phyloP scores from a whole-genome alignment of 1,140 invertebrate species.

The Hestina assimilis region DNA sequence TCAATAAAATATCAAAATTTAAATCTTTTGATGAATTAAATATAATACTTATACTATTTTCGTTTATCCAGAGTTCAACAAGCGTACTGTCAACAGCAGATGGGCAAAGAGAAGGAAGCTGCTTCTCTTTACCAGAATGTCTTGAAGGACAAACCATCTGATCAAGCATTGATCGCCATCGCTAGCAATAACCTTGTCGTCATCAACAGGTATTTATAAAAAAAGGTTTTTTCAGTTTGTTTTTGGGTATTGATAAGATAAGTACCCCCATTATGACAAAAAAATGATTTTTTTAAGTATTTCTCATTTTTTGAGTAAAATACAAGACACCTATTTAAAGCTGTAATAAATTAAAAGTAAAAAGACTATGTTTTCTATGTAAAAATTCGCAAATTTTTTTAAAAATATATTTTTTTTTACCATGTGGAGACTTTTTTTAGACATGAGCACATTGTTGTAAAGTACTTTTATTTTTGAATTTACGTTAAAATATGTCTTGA shows the following conservation, averaged over 20 bases:
- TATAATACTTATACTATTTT: too few relatives aligned
- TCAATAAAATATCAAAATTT: neutral
- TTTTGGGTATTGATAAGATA: neutral
- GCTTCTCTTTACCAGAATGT: constrained; percentile 89
- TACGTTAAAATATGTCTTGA: too few relatives aligned
- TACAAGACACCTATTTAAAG: too few relatives aligned
- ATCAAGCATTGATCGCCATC: constrained; percentile 91
- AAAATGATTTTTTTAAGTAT: neutral
- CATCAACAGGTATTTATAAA: constrained; percentile 89
- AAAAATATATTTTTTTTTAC: too few relatives aligned
- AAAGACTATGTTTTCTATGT: too few relatives aligned
- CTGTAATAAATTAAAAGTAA: too few relatives aligned
- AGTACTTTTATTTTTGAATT: too few relatives aligned
- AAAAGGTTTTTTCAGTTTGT: neutral
- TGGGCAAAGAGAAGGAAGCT: constrained; percentile 88
- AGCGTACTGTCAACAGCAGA: constrained; percentile 91
- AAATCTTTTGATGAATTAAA: too few relatives aligned
- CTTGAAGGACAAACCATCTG: constrained; percentile 88
- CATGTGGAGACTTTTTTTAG: too few relatives aligned
- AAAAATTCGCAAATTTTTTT: too few relatives aligned
- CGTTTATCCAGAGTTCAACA: constrained; percentile 85
- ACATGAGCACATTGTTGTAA: too few relatives aligned
- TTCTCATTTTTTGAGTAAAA: neutral
- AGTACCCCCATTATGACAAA: too few relatives aligned
- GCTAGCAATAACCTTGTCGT: constrained; percentile 96